phyloP scores from a whole-genome alignment of 1,140 invertebrate species.

The Choristoneura fumiferana region DNA sequence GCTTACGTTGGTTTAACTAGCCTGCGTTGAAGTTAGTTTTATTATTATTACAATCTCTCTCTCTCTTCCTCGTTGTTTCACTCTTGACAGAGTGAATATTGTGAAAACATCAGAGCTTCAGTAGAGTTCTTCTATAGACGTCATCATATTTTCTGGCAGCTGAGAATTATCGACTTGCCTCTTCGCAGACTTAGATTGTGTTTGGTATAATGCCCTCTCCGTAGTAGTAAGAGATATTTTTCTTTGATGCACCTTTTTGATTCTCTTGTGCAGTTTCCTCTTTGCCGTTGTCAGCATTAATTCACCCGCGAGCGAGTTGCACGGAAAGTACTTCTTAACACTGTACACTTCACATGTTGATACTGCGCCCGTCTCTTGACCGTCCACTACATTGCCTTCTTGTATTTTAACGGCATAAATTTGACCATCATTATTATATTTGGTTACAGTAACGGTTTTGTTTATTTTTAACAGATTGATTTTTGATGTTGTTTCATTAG shows the following conservation, averaged over 20 bases:
- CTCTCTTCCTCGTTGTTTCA: too few relatives aligned
- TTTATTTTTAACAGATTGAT: constrained; percentile 32
- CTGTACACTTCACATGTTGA: constrained; percentile 51
- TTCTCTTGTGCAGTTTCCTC: constrained; percentile 41
- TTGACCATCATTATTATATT: constrained; percentile 47
- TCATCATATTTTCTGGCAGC: constrained; percentile 47
- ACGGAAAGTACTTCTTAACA: constrained; percentile 45
- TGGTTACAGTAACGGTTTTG: constrained; percentile 42
- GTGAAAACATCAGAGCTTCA: too few relatives aligned
- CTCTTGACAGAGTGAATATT: too few relatives aligned
- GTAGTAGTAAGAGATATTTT: constrained; percentile 21
- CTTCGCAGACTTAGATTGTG: constrained; percentile 32
- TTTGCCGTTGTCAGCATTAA: constrained; percentile 37
- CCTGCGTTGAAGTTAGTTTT: too few relatives aligned
- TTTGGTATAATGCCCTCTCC: constrained; percentile 7
- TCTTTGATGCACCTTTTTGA: constrained; percentile 35
- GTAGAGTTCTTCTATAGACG: constrained; percentile 56
- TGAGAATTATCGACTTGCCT: constrained; percentile 42
- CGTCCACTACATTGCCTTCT: constrained; percentile 35
- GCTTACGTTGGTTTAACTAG: too few relatives aligned
- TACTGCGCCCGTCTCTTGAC: constrained; percentile 25
- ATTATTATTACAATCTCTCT: too few relatives aligned
- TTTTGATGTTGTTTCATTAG: constrained; percentile 30
- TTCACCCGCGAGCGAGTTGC: constrained; percentile 44
- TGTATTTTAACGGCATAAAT: constrained; percentile 58